Evolutionary conservation across 1,140 invertebrate species (phyloP), one percentile per base, ranked within the genome.

Genomic region (Mizuhopecten yessoensis): DNA sequence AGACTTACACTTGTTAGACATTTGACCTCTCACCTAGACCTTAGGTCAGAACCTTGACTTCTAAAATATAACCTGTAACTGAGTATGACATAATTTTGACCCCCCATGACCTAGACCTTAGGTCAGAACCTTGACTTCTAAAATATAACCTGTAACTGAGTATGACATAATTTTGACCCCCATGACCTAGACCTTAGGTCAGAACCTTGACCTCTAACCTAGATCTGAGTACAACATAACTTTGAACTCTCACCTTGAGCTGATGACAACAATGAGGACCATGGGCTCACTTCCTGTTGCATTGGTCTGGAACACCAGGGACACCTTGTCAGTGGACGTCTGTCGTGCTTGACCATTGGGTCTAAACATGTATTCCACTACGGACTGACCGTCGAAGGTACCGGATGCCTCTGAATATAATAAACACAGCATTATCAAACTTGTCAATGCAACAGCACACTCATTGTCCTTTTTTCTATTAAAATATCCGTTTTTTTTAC

Each of bases 371-470:
- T 95, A 94, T 75, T 94, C 91, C n/a, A 96, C 86, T 49, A 94
- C 93, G 3, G 94, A 93, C 34, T 93, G 87, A 0, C 95, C 95
- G 34, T 89, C 88, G 86, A 96, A 93, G 87, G 87, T 90, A 17
- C 94, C 94, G 0, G 94, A 95, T 20, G 95, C 93, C 90, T 95
- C 95, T 96, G 98, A 98, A 99, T 9, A 92, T 17, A 90, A 45
- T 39, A 36, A 91, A 33, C 11, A 42, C 33, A 29, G 88, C 11
- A 87, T n/a, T 5, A 39, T 39, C 13, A 39, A 23, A 57, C 29
- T 0, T 45, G 17, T 33, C 57, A 34, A 39, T 33, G 7, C 34
- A 3, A 33, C 20, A 23, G n/a, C n/a, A n/a, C n/a, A n/a, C n/a
- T n/a, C n/a, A n/a, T n/a, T n/a, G n/a, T n/a, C n/a, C n/a, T 87